Percentiles rank a stretch among this genome's conserved stretches.
Conservation (phyloP, 1,140 invertebrate species). For the Asbolus verrucosus region DNA sequence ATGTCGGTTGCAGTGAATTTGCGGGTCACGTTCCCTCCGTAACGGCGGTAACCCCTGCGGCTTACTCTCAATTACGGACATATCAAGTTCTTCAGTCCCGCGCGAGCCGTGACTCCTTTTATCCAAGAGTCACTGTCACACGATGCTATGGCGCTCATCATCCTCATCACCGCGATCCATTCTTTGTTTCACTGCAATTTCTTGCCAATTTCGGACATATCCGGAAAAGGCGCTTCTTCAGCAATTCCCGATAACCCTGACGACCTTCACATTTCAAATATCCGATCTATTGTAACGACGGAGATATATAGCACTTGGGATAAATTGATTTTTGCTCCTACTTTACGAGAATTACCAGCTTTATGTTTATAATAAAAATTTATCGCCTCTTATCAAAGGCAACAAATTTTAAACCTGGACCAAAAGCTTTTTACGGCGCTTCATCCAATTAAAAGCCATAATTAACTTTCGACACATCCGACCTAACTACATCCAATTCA, state of each 20-base stretch:
- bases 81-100: slow-evolving; percentile 50
- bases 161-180: too few relatives aligned
- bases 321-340: slow-evolving; percentile 44
- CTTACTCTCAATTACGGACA: slow-evolving; percentile 53
- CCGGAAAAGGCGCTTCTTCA: slow-evolving; percentile 34
- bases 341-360: slow-evolving; percentile 41
- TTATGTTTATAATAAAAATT: slow-evolving; percentile 46
- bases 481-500: too few relatives aligned
- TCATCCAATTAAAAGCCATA: slow-evolving; percentile 16
- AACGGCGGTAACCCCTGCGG: slow-evolving; percentile 52
- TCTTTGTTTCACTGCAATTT: slow-evolving; percentile 34
- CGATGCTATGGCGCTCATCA: too few relatives aligned
- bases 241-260: slow-evolving; percentile 31
- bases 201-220: slow-evolving; percentile 9
- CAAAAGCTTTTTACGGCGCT: slow-evolving; percentile 12
- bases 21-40: slow-evolving; percentile 50
- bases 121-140: slow-evolving; percentile 23
- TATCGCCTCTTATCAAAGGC: slow-evolving; percentile 26
- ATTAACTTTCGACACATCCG: slow-evolving; percentile 20
- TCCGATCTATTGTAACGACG: slow-evolving; percentile 41
- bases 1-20: slow-evolving; percentile 51
- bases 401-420: slow-evolving; percentile 34
- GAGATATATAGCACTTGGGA: slow-evolving; percentile 38
- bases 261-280: slow-evolving; percentile 43
- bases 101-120: slow-evolving; percentile 42